Evolutionary conservation across 1,140 invertebrate species (phyloP), one percentile per base, ranked within the genome.

Genomic region (Drosophila bocqueti): DNA sequence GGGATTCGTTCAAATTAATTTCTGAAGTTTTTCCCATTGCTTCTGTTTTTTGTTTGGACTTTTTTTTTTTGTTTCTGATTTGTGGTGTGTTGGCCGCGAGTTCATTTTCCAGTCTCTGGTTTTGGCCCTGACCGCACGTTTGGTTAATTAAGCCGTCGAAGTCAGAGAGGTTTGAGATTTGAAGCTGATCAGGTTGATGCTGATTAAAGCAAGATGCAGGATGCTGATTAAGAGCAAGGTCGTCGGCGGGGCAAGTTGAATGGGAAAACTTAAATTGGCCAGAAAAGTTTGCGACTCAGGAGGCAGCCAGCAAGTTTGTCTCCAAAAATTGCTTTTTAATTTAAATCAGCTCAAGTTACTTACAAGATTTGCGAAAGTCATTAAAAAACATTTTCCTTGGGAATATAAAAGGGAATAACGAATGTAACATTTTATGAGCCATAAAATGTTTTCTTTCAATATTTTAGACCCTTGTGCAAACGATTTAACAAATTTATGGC

Each of bases 111-210:
- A 42, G 47, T 42, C 57, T 62, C 68, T 74, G 71, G 38, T 49
- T 73, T 74, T 73, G 54, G 69, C 67, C 69, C 67, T 68, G 66
- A 58, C 52, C 69, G 31, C 55, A 60, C 54, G 52, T 73, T 72
- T 73, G 68, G 68, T 74, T 74, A 74, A 74, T 74, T 74, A 74
- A 74, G 66, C 67, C 43, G 46, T n/a, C 34, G 69, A 50, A 73
- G 54, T 60, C 42, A 4, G 36, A 13, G 16, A 24, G 16, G 69
- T 21, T 43, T 43, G 26, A 40, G 57, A 24, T 45, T 73, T 61
- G 71, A 38, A 61, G 71, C 29, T n/a, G 54, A 73, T 52, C 54
- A 42, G 45, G 34, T 38, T 64, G 45, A 36, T 29, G 60, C 38
- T 68, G 47, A 69, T 54, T 69, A 69, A 71, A 68, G 50, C 18